phyloP scores from a whole-genome alignment of 2,888 invertebrate genomes.

The Drosophila neonasuta region DNA sequence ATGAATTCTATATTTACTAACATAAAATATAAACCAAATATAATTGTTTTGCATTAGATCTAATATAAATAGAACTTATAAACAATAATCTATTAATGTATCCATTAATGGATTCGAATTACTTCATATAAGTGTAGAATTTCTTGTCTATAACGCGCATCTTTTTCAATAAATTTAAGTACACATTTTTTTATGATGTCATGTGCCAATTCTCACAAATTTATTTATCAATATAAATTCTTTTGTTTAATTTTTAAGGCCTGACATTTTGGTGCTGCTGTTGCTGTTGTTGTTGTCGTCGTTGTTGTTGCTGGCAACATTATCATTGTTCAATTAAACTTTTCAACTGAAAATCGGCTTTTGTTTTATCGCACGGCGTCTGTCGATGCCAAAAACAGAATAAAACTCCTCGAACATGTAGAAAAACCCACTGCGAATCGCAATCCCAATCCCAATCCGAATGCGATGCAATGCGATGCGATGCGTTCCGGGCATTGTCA shows the following conservation, averaged over 20 bases:
- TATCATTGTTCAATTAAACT: conserved; percentile 77
- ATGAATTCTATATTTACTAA: no score
- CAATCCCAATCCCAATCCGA: conserved; percentile 27
- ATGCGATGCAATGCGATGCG: conserved; percentile 36
- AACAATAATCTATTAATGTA: background rate
- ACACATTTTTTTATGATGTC: conserved; percentile 36
- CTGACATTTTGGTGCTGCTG: conserved; percentile 51
- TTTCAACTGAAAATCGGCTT: conserved; percentile 78
- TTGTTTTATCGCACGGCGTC: conserved; percentile 70
- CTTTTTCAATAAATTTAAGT: conserved; percentile 3
- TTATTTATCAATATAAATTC: conserved; percentile 46
- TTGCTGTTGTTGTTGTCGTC: conserved; percentile 18
- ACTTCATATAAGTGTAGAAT: background rate
- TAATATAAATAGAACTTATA: no score
- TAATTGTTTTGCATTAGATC: no score
- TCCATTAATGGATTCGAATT: background rate
- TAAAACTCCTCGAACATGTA: conserved; percentile 29
- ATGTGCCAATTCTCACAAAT: conserved; percentile 42
- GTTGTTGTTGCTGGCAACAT: conserved; percentile 56
- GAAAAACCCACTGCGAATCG: conserved; percentile 33
- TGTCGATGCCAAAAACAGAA: conserved; percentile 70
- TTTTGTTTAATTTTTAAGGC: conserved; percentile 48
- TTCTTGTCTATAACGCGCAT: conserved; percentile 7
- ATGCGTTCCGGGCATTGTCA: conserved; percentile 42
- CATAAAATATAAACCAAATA: no score